These are phyloP conservation scores for Muricea muricata DNA, from an alignment of 92 coral and sea anemone genomes.

Conservation along the genomic window DNA sequence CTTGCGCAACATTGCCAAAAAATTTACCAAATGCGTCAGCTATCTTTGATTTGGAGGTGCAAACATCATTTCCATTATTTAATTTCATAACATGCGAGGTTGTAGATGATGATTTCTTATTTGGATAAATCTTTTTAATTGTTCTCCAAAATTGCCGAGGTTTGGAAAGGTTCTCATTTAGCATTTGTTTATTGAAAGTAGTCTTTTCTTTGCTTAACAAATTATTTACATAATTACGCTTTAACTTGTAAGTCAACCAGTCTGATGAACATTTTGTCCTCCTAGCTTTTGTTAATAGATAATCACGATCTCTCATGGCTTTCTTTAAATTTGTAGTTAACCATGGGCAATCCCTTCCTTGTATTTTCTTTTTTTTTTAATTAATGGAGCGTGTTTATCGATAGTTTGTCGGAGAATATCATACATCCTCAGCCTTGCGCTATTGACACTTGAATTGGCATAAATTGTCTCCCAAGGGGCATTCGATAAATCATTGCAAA, in stretches of 20 bases:
- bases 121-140: neutral
- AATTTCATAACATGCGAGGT: neutral
- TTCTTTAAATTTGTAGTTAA: too few species aligned
- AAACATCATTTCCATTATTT: neutral
- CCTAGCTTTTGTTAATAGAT: neutral
- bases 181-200: neutral
- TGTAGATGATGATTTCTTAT: neutral
- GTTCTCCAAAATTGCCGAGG: neutral
- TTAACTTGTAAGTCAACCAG: too few species aligned
- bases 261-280: neutral
- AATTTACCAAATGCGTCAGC: neutral
- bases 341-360: neutral
- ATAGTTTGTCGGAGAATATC: neutral
- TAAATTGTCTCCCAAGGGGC: neutral
- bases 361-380: neutral
- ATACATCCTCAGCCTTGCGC: too few species aligned
- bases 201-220: neutral
- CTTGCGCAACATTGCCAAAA: too few species aligned
- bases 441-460: too few species aligned
- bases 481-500: conserved; percentile 30
- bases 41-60: neutral
- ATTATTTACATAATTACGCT: neutral
- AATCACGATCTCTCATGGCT: neutral
- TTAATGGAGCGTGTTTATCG: neutral
- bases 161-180: too few species aligned